Conservation (phyloP, 2,888 invertebrate species). For the Andrena hattorfiana region DNA sequence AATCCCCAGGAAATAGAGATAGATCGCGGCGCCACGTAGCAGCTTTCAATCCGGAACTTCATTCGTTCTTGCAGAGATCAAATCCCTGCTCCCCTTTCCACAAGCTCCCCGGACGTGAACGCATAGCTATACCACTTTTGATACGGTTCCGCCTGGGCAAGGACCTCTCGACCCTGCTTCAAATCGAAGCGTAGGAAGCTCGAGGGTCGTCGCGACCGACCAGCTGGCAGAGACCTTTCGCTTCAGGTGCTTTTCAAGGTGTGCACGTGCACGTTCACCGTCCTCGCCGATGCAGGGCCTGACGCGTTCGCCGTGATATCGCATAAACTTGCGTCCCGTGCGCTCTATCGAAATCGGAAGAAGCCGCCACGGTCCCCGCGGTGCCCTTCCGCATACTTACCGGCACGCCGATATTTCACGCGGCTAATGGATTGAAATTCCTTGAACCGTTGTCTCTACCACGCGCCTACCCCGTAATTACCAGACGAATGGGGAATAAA, state of each 20-base stretch:
- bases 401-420: slow-evolving; percentile 54
- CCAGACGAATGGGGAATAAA: slow-evolving; percentile 26
- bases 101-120: slow-evolving; percentile 44
- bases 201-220: slow-evolving; percentile 63
- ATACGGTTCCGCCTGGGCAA: slow-evolving; percentile 76
- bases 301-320: slow-evolving; percentile 74
- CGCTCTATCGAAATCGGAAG: slow-evolving; percentile 72
- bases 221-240: slow-evolving; percentile 72
- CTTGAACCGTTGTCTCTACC: slow-evolving; percentile 7
- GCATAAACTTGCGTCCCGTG: slow-evolving; percentile 65
- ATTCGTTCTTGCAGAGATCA: slow-evolving; percentile 39
- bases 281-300: slow-evolving; percentile 60
- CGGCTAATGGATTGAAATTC: slow-evolving; percentile 55
- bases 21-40: slow-evolving; percentile 12
- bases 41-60: slow-evolving; percentile 32
- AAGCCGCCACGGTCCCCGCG: slow-evolving; percentile 16
- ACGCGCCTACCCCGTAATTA: slow-evolving; percentile 23
- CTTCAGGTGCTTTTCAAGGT: slow-evolving; percentile 69
- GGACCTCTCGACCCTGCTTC: slow-evolving; percentile 76
- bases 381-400: slow-evolving; percentile 67
- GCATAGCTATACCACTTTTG: slow-evolving; percentile 72
- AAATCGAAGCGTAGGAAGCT: slow-evolving; percentile 56
- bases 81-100: slow-evolving; percentile 54
- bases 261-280: slow-evolving; percentile 67
- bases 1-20: slow-evolving; percentile 13